Base-by-base conservation (phyloP, 2,113 vertebrate genomes). In the Melanocharis versteri region DNA sequence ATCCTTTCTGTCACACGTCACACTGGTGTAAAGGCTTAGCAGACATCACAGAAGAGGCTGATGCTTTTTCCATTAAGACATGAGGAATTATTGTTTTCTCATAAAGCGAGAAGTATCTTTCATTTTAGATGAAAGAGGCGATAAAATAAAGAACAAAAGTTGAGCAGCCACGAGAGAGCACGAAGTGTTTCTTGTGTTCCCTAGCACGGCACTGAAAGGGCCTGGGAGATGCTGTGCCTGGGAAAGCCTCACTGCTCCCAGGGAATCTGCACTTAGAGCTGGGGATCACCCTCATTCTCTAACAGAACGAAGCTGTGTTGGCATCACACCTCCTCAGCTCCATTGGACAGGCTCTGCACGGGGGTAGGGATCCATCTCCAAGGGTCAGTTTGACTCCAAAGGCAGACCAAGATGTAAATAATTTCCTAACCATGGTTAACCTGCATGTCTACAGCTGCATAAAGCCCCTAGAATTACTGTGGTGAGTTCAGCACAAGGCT, bases 41-140 rank as follows among this genome's bases (percentile, higher is more conserved):
- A 87, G 54, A 75, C 62, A 89, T 27, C 86, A 87, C 60, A 60
- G 83, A 30, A 51, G 31, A 58, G 45, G 27, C 37, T 57, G 47
- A 62, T 44, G 72, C 68, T 92, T 80, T 91, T 88, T 86, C 87
- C 72, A 78, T 89, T 90, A 89, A 68, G 80, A 94, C 60, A 62
- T 0, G 4, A 82, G 35, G 72, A 95, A 86, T 77, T 83, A 88
- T 7, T 90, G 71, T 77, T 92, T 96, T 66, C 76, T 89, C 69
- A 58, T 39, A 73, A 93, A 65, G 39, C 4, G 40, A 72, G 73
- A 64, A 87, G 18, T n/a, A 71, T 9, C 92, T 87, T 93, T 87
- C 79, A 72, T 90, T 94, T 87, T 19, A 77, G 71, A 89, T 89
- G 45, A 62, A 94, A 89, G 92, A 60, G 27, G 39, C 23, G 69